A percentile compares a stretch with the other conserved stretches of the same genome.
phyloP scores from a whole-genome alignment of 2,888 invertebrate genomes.

The Tolmerus cingulatus region DNA sequence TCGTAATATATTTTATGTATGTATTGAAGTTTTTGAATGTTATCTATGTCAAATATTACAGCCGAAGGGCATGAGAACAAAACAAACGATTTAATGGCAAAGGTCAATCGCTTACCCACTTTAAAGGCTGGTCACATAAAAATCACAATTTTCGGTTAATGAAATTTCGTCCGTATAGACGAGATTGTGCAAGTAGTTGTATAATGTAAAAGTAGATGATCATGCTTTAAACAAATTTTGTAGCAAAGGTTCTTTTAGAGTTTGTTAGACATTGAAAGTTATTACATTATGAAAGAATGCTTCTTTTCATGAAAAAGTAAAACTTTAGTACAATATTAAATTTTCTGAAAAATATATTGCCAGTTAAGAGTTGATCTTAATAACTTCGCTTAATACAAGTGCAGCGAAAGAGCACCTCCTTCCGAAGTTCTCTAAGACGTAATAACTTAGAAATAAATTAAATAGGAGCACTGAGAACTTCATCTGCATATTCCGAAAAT shows the following conservation, averaged over 20 bases:
- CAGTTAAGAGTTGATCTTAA: not conserved
- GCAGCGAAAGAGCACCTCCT: not conserved
- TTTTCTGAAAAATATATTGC: not conserved
- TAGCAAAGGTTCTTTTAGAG: not conserved
- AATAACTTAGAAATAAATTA: not conserved
- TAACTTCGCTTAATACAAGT: not conserved
- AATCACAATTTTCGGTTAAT: not conserved
- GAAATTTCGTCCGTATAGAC: not conserved
- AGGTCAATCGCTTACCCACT: not conserved
- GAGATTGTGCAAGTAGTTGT: not conserved
- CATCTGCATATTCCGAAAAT: conserved; percentile 4
- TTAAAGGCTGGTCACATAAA: not conserved
- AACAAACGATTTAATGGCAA: not conserved
- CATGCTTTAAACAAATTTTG: not conserved
- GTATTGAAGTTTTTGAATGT: not conserved
- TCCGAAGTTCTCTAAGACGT: not conserved
- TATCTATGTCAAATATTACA: not conserved
- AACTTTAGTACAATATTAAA: not conserved
- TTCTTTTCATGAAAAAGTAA: not conserved
- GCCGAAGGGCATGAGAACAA: not conserved
- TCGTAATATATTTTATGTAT: not conserved
- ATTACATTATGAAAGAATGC: not conserved
- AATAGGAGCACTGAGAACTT: not conserved
- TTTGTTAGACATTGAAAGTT: not conserved
- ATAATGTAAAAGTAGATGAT: too few species aligned